These are phyloP conservation scores for Drosophila maculinotata DNA, from an alignment of 2,888 invertebrate genomes.

Conservation along the genomic window DNA sequence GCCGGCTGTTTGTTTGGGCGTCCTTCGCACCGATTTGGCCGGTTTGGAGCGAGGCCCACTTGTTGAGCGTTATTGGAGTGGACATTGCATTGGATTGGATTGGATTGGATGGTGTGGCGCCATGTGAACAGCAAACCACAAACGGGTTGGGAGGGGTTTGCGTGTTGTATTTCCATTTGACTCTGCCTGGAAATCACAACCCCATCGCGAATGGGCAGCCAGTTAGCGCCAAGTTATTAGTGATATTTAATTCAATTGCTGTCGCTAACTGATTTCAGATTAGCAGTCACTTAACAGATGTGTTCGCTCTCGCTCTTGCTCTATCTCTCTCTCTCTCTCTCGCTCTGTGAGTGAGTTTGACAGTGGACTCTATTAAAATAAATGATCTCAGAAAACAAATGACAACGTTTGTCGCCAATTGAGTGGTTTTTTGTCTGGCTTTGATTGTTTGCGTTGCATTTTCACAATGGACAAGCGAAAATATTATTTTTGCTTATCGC, in stretches of 20 bases:
- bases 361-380: constrained; percentile 64
- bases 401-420: constrained; percentile 66
- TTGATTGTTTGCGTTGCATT: constrained; percentile 17
- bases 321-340: neutral
- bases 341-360: constrained; percentile 31
- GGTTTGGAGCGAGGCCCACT: constrained; percentile 60
- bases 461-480: constrained; percentile 7
- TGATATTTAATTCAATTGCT: constrained; percentile 63
- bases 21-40: constrained; percentile 69
- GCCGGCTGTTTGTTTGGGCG: constrained; percentile 66
- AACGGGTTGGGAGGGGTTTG: constrained; percentile 34
- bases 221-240: constrained; percentile 54
- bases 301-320: neutral
- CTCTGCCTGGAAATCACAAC: constrained; percentile 26
- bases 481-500: constrained; percentile 45
- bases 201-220: too few species aligned
- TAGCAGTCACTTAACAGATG: constrained; percentile 23
- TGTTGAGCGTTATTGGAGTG: constrained; percentile 58
- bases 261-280: constrained; percentile 62
- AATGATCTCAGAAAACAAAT: constrained; percentile 73
- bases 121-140: constrained; percentile 43
- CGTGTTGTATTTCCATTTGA: constrained; percentile 62
- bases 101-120: constrained; percentile 24
- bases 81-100: constrained; percentile 28
- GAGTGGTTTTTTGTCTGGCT: constrained; percentile 39